Percentiles rank a stretch among this genome's conserved stretches.
Conservation (phyloP, 2,888 invertebrate species). For the Xanthia togata region DNA sequence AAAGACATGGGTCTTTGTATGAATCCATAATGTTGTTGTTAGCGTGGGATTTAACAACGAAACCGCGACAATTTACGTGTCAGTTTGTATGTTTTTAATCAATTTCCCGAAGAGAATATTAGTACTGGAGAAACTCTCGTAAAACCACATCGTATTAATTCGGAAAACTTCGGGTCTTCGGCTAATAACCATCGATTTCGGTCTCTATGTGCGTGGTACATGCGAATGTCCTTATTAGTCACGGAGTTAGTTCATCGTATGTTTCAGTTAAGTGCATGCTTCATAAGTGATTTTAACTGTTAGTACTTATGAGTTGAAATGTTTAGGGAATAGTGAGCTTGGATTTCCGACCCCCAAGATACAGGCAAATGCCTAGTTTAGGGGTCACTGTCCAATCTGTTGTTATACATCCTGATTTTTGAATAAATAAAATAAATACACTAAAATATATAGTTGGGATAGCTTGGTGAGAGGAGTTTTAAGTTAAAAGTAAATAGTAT, state of each 20-base stretch:
- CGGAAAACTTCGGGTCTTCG: conserved; percentile 35
- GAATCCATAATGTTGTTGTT: too few relatives aligned
- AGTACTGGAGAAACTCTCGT: conserved; percentile 35
- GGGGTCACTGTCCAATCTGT: too few relatives aligned
- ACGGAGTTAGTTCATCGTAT: conserved; percentile 27
- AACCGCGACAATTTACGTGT: conserved; percentile 50
- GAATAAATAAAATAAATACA: too few relatives aligned
- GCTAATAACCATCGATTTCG: conserved; percentile 54
- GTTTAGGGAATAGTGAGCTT: neutral
- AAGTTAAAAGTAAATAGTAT: neutral
- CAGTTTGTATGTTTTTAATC: conserved; percentile 53
- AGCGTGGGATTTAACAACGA: conserved; percentile 15
- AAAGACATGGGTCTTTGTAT: too few relatives aligned
- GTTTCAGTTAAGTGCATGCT: conserved; percentile 28
- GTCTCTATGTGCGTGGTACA: conserved; percentile 32
- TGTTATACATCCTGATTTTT: too few relatives aligned
- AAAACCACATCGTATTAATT: conserved; percentile 58
- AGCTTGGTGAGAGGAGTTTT: neutral
- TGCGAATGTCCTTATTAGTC: conserved; percentile 45
- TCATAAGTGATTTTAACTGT: conserved; percentile 42
- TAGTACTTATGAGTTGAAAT: conserved; percentile 23
- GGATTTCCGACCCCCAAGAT: too few relatives aligned
- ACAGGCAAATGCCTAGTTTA: too few relatives aligned
- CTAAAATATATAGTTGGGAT: conserved; percentile 8
- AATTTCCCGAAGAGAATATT: conserved; percentile 38